Evolutionary conservation across 2,797 vertebrate species (phyloP).

Genomic region (Scolopax bukidnonensis): DNA sequence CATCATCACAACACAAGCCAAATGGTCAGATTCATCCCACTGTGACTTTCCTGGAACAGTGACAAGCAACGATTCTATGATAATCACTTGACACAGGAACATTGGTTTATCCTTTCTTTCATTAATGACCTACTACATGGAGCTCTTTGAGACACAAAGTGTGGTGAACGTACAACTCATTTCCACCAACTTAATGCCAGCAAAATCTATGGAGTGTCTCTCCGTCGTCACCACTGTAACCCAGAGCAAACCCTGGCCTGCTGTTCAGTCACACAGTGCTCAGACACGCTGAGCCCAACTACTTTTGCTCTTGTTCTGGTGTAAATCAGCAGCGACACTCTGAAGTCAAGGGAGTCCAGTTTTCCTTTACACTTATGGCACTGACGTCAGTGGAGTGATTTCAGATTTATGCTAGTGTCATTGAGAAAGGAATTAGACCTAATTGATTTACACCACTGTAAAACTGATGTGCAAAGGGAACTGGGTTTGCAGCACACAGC

Average conservation of each 20-base stretch:
- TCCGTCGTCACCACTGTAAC: neutral
- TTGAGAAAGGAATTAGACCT: neutral
- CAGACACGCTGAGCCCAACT: neutral
- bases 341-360: neutral
- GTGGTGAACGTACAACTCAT: neutral
- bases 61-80: neutral
- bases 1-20: neutral
- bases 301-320: neutral
- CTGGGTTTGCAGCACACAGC: neutral
- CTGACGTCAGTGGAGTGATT: neutral
- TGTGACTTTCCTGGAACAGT: neutral
- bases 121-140: neutral
- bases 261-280: neutral
- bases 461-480: neutral
- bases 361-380: fast-evolving
- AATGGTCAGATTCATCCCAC: neutral
- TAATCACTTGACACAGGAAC: neutral
- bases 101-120: neutral
- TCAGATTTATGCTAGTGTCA: neutral
- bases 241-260: neutral
- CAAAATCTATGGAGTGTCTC: neutral
- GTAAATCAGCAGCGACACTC: neutral
- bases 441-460: neutral
- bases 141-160: neutral
- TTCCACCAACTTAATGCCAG: neutral